phyloP scores from a whole-genome alignment of 1,140 invertebrate species.

The Cydia splendana region DNA sequence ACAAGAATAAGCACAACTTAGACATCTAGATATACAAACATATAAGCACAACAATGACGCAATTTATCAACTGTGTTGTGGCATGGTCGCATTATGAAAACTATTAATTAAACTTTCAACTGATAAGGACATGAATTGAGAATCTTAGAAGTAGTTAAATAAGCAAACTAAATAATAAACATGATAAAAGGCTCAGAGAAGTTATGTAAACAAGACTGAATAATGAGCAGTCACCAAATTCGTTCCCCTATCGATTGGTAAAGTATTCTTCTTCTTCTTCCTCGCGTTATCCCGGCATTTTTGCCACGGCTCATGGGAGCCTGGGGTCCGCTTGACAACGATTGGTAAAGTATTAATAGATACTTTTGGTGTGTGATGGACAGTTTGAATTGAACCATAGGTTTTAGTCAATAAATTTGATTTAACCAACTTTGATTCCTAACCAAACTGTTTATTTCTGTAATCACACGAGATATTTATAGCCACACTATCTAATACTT shows the following conservation, averaged over 20 bases:
- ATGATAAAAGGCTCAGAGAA: conserved; percentile 31
- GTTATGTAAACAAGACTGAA: conserved; percentile 37
- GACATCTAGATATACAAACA: too few species aligned
- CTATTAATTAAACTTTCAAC: conserved; percentile 37
- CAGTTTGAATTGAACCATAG: too few species aligned
- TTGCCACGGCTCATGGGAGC: too few species aligned
- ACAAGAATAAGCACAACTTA: too few species aligned
- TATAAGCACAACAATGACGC: conserved; percentile 23
- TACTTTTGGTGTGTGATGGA: too few species aligned
- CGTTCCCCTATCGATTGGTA: not conserved
- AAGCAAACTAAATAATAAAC: conserved; percentile 39
- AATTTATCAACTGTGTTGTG: conserved; percentile 38
- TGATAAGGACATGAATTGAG: conserved; percentile 35
- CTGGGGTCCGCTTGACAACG: too few species aligned
- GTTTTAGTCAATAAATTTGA: not conserved
- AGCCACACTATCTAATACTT: too few species aligned
- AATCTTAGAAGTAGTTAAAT: conserved; percentile 40
- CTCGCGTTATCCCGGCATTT: too few species aligned
- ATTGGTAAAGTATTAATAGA: not conserved
- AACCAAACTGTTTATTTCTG: not conserved
- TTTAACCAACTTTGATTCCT: not conserved
- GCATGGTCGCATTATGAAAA: conserved; percentile 39
- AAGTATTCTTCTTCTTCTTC: too few species aligned
- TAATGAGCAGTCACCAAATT: conserved; percentile 31
- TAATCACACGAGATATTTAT: not conserved